Conservation (phyloP, 2,888 invertebrate species). For the Hirtodrosophila duncani region DNA sequence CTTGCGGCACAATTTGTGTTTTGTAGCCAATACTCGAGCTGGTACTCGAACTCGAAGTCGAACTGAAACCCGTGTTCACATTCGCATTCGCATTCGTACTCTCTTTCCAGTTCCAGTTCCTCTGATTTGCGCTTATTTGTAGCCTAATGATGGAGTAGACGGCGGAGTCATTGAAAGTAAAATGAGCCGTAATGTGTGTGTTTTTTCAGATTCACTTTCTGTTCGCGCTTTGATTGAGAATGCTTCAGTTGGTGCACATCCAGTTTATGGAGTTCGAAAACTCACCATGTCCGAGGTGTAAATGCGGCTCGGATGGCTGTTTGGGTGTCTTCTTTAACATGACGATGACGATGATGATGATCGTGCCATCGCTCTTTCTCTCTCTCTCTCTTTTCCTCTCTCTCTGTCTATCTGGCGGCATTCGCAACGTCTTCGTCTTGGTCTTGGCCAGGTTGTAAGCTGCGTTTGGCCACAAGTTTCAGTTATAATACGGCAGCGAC, state of each 20-base stretch:
- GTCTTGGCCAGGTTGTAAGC: slow-evolving; percentile 34
- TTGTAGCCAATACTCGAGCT: no score
- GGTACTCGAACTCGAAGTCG: no score
- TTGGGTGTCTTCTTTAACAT: slow-evolving; percentile 17
- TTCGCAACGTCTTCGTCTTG: slow-evolving; percentile 10
- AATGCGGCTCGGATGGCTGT: slow-evolving; percentile 2
- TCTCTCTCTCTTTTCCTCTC: slow-evolving; percentile 25
- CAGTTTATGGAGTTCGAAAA: slow-evolving; percentile 6
- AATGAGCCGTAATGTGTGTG: slow-evolving; percentile 42
- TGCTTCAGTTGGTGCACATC: slow-evolving; percentile 25
- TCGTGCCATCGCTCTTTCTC: slow-evolving; percentile 14
- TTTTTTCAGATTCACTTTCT: slow-evolving; percentile 67
- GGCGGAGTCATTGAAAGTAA: slow-evolving; percentile 36
- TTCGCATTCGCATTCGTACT: no score
- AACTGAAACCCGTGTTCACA: no score
- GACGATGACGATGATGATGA: no score
- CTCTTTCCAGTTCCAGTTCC: slow-evolving; percentile 39
- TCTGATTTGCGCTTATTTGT: slow-evolving; percentile 9
- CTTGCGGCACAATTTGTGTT: slow-evolving; percentile 37
- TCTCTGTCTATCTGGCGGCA: slow-evolving; percentile 7
- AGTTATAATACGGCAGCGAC: slow-evolving; percentile 71
- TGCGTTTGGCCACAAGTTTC: slow-evolving; percentile 59
- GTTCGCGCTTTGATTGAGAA: slow-evolving; percentile 58
- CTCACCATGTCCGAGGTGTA: slow-evolving; percentile 19
- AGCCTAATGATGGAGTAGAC: slow-evolving; percentile 40